These are phyloP conservation scores for Callopanchax toddi DNA, from an alignment of 2,113 vertebrate genomes.

Conservation along the genomic window DNA sequence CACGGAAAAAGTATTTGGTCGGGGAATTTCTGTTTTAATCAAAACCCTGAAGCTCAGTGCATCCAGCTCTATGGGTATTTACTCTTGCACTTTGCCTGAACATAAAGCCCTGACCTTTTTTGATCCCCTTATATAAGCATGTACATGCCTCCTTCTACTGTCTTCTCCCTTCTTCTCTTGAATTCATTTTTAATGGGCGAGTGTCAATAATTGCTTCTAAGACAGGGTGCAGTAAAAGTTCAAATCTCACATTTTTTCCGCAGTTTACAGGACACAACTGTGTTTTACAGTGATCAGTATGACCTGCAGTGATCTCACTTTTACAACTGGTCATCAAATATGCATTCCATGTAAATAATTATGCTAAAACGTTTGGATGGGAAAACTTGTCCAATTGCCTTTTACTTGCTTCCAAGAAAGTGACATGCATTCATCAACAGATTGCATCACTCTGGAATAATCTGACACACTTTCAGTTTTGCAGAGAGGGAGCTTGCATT, in stretches of 20 bases:
- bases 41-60: slow-evolving; percentile 15
- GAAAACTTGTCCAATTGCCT: slow-evolving; percentile 68
- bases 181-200: slow-evolving; percentile 43
- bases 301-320: slow-evolving; percentile 41
- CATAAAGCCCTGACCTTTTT: slow-evolving; percentile 17
- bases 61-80: slow-evolving; percentile 26
- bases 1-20: not conserved
- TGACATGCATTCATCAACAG: slow-evolving; percentile 59
- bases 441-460: slow-evolving; percentile 63
- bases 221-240: slow-evolving; percentile 21
- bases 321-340: slow-evolving; percentile 53
- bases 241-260: slow-evolving; percentile 48
- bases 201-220: slow-evolving; percentile 36
- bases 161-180: slow-evolving; percentile 6
- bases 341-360: slow-evolving; percentile 75
- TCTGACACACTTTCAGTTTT: slow-evolving; percentile 66
- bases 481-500: slow-evolving; percentile 33
- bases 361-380: slow-evolving; percentile 65
- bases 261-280: slow-evolving; percentile 33
- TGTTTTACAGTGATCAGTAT: slow-evolving; percentile 68
- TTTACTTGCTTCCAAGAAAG: slow-evolving; percentile 58
- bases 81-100: slow-evolving; percentile 14
- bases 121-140: slow-evolving; percentile 3
- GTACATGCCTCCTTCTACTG: slow-evolving; percentile 1
- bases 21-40: slow-evolving; percentile 5